phyloP scores from a whole-genome alignment of 2,113 vertebrate species.

The Stegostoma tigrinum region DNA sequence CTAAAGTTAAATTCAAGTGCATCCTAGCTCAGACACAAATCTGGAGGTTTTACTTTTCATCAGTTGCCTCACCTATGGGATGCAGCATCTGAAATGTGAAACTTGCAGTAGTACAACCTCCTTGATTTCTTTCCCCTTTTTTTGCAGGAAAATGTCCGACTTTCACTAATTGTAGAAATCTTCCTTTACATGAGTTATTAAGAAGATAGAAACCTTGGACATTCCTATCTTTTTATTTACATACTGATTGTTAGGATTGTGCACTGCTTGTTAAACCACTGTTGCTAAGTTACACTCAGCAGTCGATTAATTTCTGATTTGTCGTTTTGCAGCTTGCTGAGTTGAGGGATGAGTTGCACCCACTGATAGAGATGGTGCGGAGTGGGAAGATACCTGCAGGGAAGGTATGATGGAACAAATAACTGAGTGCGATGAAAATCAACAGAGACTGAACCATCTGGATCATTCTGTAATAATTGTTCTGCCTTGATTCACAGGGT shows the following conservation, averaged over 20 bases:
- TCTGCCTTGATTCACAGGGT: slow-evolving; percentile 52
- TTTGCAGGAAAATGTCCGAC: not conserved
- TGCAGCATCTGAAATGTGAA: not conserved
- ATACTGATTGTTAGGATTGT: not conserved
- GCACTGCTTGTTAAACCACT: not conserved
- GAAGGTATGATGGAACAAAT: slow-evolving; percentile 52
- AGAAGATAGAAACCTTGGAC: not conserved
- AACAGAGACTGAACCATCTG: not conserved
- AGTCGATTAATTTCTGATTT: slow-evolving; percentile 23
- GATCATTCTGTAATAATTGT: slow-evolving; percentile 4
- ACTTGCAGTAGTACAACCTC: not conserved
- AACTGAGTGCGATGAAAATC: not conserved
- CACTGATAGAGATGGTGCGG: slow-evolving; percentile 72
- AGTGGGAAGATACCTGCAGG: slow-evolving; percentile 68
- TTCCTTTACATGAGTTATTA: not conserved
- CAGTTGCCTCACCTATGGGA: not conserved
- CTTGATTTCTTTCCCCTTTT: not conserved
- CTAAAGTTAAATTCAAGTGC: not conserved
- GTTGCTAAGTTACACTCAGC: not conserved
- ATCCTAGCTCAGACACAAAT: not conserved
- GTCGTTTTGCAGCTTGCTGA: slow-evolving; percentile 60
- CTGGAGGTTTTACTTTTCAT: not conserved
- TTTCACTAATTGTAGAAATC: not conserved
- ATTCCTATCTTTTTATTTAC: not conserved
- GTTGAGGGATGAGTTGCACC: slow-evolving; percentile 77